Evolutionary conservation across 1,140 invertebrate species (phyloP), one percentile per base, ranked within the genome.

Genomic region (Drosophila ananassae): DNA sequence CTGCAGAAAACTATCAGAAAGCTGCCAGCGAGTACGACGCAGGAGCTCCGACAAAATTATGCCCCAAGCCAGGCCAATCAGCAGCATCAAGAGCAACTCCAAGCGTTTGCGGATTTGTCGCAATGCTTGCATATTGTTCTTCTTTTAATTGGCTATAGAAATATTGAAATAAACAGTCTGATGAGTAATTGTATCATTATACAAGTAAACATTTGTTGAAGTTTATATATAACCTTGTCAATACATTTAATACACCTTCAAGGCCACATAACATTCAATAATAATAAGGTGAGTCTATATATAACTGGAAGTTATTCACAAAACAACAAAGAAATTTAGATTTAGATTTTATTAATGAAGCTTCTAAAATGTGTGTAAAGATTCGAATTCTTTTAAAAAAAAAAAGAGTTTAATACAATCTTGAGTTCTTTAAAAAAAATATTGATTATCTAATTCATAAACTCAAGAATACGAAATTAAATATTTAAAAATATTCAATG

Each of bases 11-110:
- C n/a, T 22, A 21, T 47, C 44, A 8, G 44, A 5, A 3, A 22
- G 10, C 17, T 66, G 41, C 44, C 50, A 39, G 2, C 52, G 75
- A 2, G 28, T 56, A 0, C 64, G 25, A 5, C 50, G 73, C 59
- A 77, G 37, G 0, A 84, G 46, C 24, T 54, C 52, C 1, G 80
- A 84, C 1, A 84, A 8, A 4, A 75, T 32, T 4, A 67, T 39
- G 10, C 80, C 80, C 50, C 66, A 84, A 6, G 66, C 51, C 9
- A 84, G 28, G 5, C 80, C 80, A 4, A 79, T 44, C 12, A 84
- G 50, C 8, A 84, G 44, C 76, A 83, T 67, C 5, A 84, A 10
- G 24, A 77, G 10, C 22, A 79, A 37, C 54, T 84, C 72, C 37
- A 72, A 3, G 10, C 80, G 80, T 25, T 63, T 69, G 7, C 66